These are phyloP conservation scores for Maccullochella peelii DNA, from an alignment of 2,113 vertebrate species.

Conservation along the genomic window DNA sequence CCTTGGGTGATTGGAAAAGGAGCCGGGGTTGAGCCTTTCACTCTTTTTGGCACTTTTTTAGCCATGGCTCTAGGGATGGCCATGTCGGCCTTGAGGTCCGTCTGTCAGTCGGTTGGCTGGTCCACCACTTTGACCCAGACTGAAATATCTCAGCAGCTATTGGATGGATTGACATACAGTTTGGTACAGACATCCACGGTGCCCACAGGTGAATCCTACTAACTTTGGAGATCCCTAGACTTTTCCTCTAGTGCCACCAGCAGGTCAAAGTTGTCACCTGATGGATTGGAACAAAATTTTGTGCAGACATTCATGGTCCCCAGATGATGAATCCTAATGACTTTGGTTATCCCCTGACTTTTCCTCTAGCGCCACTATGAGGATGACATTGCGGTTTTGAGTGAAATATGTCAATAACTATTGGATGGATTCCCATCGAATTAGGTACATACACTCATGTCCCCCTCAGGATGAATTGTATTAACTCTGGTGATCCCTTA, in stretches of 20 bases:
- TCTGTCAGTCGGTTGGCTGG: background rate
- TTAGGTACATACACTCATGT: background rate
- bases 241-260: background rate
- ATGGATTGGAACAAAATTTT: background rate
- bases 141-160: constrained; percentile 5
- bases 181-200: background rate
- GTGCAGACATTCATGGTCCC: background rate
- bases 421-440: background rate
- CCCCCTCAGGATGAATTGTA: background rate
- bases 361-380: too few species aligned
- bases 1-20: constrained; percentile 22
- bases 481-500: background rate
- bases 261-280: background rate
- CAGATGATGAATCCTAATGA: background rate
- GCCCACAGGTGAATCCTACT: background rate
- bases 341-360: too few species aligned
- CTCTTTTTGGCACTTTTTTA: background rate
- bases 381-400: background rate
- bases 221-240: background rate
- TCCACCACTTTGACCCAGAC: constrained; percentile 5
- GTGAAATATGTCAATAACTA: background rate
- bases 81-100: background rate
- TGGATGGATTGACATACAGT: background rate
- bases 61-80: background rate
- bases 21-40: background rate